phyloP scores from a whole-genome alignment of 2,113 vertebrate species.

The Oreochromis spilurus region DNA sequence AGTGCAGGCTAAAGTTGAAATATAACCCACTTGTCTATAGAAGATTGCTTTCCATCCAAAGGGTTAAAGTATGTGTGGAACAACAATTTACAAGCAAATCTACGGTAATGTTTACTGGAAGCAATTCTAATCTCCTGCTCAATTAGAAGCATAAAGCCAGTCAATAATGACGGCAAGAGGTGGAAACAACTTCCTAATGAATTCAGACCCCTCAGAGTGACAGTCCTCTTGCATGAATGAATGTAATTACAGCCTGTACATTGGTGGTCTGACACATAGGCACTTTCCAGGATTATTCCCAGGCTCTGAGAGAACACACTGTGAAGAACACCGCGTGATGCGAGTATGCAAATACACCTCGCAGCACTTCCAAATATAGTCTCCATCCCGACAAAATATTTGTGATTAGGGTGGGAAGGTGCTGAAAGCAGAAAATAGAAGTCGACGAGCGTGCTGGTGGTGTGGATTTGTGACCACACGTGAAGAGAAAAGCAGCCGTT shows the following conservation, averaged over 20 bases:
- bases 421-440: neutral
- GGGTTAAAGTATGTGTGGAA: neutral
- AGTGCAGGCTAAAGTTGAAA: neutral
- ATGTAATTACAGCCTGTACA: constrained; percentile 24
- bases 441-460: neutral
- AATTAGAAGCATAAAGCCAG: neutral
- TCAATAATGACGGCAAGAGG: neutral
- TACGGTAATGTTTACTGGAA: neutral
- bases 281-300: constrained; percentile 20
- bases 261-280: constrained; percentile 3
- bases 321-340: neutral
- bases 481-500: neutral
- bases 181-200: constrained; percentile 17
- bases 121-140: neutral
- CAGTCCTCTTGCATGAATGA: constrained; percentile 19
- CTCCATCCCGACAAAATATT: neutral
- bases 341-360: constrained; percentile 8
- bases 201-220: constrained; percentile 15
- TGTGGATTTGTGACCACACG: neutral
- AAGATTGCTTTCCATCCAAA: neutral
- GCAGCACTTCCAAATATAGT: constrained; percentile 24
- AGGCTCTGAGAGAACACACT: neutral
- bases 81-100: neutral
- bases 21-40: neutral
- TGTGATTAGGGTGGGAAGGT: constrained; percentile 6